These are phyloP conservation scores for Tachycineta bicolor DNA, from an alignment of 2,113 vertebrate genomes.

Conservation along the genomic window DNA sequence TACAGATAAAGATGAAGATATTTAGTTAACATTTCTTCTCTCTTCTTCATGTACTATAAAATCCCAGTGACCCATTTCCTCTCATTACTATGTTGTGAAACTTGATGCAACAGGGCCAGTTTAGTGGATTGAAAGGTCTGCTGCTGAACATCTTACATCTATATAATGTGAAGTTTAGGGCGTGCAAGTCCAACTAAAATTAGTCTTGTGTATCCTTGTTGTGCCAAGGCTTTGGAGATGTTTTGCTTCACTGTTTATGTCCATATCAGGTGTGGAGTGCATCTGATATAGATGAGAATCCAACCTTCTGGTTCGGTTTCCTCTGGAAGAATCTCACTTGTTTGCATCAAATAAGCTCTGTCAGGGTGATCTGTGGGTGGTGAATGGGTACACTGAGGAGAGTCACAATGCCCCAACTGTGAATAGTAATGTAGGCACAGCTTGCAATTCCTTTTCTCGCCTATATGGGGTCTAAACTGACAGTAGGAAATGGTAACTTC, in stretches of 20 bases:
- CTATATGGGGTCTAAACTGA: background rate
- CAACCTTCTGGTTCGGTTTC: background rate
- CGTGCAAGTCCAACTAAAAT: fast-evolving
- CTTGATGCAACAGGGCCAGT: background rate
- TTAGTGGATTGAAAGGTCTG: background rate
- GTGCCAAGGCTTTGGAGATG: background rate
- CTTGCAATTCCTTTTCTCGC: background rate
- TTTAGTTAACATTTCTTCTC: background rate
- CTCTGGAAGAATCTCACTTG: background rate
- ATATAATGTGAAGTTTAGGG: background rate
- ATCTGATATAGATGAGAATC: background rate
- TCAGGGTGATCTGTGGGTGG: background rate
- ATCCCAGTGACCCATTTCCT: background rate
- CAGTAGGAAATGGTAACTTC: background rate
- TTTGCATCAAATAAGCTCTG: background rate
- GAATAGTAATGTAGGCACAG: background rate
- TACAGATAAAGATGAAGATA: background rate
- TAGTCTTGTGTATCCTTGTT: background rate
- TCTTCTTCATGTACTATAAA: background rate
- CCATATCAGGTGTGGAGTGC: background rate
- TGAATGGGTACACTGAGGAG: background rate
- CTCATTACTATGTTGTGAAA: background rate
- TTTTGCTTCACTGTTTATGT: background rate
- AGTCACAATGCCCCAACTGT: background rate
- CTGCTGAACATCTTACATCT: background rate